Conservation (phyloP, 2,888 invertebrate genomes). For the Ichneumoninae sp. region DNA sequence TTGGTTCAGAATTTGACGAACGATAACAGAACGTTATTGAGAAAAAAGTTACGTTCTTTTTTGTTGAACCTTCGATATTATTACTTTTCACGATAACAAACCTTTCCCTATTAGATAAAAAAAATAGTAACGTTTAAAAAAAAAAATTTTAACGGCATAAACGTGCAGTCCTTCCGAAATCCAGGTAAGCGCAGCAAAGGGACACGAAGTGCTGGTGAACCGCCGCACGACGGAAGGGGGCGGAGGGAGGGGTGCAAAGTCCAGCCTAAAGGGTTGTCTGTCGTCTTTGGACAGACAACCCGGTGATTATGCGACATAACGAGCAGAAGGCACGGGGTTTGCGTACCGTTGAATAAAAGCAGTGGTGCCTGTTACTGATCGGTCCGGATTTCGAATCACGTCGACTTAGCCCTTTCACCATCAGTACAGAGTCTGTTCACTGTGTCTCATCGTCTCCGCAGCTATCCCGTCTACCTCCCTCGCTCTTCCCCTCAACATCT, state of each 20-base stretch:
- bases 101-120: too few species aligned
- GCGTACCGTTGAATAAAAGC: slow-evolving; percentile 40
- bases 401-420: slow-evolving; percentile 63
- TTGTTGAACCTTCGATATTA: too few species aligned
- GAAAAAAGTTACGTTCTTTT: too few species aligned
- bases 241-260: background rate
- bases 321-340: slow-evolving; percentile 51
- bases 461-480: background rate
- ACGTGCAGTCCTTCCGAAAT: background rate
- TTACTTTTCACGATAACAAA: too few species aligned
- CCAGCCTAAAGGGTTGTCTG: slow-evolving; percentile 65
- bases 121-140: too few species aligned
- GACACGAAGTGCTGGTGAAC: slow-evolving; percentile 16
- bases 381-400: slow-evolving; percentile 17
- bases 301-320: slow-evolving; percentile 71
- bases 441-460: background rate
- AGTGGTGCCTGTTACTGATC: slow-evolving; percentile 36
- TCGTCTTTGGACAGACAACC: slow-evolving; percentile 14
- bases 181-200: slow-evolving; percentile 62
- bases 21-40: too few species aligned
- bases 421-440: background rate
- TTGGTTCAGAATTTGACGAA: too few species aligned
- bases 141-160: background rate
- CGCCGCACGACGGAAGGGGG: background rate
- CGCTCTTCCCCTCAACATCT: background rate